Percentiles rank a stretch among this genome's conserved stretches.
Conservation (phyloP, 2,113 vertebrate species). For the Otolemur garnettii region DNA sequence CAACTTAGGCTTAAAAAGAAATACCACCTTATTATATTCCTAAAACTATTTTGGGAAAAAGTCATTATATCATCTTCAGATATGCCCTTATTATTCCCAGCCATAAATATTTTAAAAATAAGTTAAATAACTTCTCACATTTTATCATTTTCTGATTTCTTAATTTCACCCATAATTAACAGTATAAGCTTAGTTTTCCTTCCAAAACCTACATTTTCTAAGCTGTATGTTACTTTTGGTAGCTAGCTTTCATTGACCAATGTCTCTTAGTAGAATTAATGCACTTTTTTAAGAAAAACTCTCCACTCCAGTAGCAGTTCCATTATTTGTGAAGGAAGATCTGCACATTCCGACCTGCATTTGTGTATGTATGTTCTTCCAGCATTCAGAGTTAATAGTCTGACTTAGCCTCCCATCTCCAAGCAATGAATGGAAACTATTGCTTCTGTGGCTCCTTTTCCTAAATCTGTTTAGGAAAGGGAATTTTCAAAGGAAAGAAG, state of each 20-base stretch:
- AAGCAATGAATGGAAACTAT: not conserved
- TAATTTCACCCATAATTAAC: not conserved
- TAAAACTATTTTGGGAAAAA: not conserved
- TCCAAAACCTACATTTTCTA: not conserved
- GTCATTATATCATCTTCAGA: not conserved
- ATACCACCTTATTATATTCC: not conserved
- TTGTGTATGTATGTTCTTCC: not conserved
- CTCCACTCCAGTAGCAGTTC: not conserved
- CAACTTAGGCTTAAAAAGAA: not conserved
- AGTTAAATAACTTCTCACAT: not conserved
- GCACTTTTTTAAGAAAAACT: not conserved
- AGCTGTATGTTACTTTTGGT: not conserved
- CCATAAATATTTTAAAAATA: not conserved
- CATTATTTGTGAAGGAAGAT: not conserved
- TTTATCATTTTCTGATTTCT: constrained; percentile 4
- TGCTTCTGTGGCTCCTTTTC: not conserved
- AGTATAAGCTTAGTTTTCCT: not conserved
- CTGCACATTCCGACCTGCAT: not conserved
- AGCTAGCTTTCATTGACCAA: not conserved
- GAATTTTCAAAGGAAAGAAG: not conserved
- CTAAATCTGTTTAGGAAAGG: not conserved
- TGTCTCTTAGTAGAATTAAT: not conserved
- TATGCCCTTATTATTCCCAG: not conserved
- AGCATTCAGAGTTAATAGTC: not conserved
- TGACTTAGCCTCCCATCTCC: not conserved